Evolutionary conservation across 2,797 vertebrate species (phyloP), one percentile per base, ranked within the genome.

Genomic region (Decapterus maruadsi): DNA sequence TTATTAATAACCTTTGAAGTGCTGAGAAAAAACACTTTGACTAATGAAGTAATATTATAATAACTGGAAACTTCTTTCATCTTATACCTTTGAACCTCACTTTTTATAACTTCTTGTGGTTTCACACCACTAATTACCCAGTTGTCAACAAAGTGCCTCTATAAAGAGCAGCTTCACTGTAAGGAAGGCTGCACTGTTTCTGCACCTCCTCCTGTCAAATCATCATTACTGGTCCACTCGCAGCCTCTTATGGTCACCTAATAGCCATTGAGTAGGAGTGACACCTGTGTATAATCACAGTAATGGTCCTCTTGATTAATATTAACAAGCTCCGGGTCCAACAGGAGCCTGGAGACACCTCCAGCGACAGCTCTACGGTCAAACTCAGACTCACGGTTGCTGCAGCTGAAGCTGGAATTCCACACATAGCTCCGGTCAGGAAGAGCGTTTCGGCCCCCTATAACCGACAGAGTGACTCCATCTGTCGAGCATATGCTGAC

Each of bases 381-480:
- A 85, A 71, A 40, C 61, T 22, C 17, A 50, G 61, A 57, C 72
- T 87, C 78, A 66, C 79, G 34, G 13, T 86, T 78, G 75, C 72
- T 43, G 73, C 64, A 4, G 64, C 63, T 20, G 64, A 64, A 78
- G 65, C 70, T 55, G 71, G 82, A 78, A 91, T 93, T 88, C 92
- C 89, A 56, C 58, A 58, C 89, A 82, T 93, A 89, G 42, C 82
- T 88, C 17, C 66, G 69, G 74, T 87, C 79, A 78, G 82, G 87
- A 90, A 62, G 84, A 89, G 71, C 70, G 20, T 82, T 87, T 83
- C 20, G 74, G n/a, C 72, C 88, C 80, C 75, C 81, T 77, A 13
- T 72, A 50, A 75, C 82, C 77, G 86, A 69, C 86, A 85, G 87
- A 82, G 85, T 88, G 89, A 88, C 92, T 92, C 83, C 89, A 89